A percentile compares a stretch with the other conserved stretches of the same genome.
Conservation (phyloP, 30 jellyfish, hydroid and myxozoan genomes). For the Phacellophora camtschatica region DNA sequence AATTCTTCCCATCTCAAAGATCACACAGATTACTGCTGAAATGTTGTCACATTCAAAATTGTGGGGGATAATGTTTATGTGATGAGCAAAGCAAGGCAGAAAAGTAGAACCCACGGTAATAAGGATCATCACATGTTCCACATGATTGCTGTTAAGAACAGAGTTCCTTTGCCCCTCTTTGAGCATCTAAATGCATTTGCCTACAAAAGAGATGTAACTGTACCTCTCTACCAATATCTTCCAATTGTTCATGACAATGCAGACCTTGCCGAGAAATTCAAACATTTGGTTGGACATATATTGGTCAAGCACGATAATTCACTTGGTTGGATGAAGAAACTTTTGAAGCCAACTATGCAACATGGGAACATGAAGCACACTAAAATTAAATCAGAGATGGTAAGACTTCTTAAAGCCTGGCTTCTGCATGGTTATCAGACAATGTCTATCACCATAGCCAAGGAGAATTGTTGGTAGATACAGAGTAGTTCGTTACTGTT, state of each 20-base stretch:
- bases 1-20: no score
- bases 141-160: background rate
- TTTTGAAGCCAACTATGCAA: background rate
- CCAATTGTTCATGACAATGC: background rate
- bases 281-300: background rate
- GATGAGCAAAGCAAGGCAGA: slow-evolving; percentile 4
- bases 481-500: no score
- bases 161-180: background rate
- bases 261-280: background rate
- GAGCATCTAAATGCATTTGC: background rate
- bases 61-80: background rate
- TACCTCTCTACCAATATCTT: background rate
- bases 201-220: background rate
- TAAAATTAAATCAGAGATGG: background rate
- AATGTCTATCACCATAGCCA: no score
- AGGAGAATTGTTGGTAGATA: no score
- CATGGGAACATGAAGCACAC: background rate
- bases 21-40: no score
- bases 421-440: no score
- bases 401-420: no score
- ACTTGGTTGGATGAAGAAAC: background rate
- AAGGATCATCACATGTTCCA: slow-evolving; percentile 20
- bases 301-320: background rate
- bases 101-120: slow-evolving; percentile 1
- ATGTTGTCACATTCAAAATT: no score